A percentile compares a stretch with the other conserved stretches of the same genome.
phyloP scores from a whole-genome alignment of 1,140 invertebrate genomes.

The Drosophila sulfurigaster region DNA sequence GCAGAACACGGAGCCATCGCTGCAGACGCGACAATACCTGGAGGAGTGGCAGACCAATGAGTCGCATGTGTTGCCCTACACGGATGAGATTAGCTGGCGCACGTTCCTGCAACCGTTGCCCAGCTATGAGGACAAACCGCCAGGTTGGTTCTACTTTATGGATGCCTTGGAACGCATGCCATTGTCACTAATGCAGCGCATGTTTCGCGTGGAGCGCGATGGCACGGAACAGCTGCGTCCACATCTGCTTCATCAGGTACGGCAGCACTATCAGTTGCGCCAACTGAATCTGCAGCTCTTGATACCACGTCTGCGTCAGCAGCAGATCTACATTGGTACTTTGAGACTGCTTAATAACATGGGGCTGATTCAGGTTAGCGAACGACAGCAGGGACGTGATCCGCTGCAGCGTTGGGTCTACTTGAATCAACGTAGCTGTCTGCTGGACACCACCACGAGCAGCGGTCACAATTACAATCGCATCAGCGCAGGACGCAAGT shows the following conservation, averaged over 20 bases:
- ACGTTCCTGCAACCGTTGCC: conserved; percentile 91
- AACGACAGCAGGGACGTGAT: conserved; percentile 89
- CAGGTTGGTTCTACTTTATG: conserved; percentile 91
- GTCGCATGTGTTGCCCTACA: conserved; percentile 84
- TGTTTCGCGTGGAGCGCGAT: conserved; percentile 87
- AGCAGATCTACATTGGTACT: conserved; percentile 89
- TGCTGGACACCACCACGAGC: conserved; percentile 89
- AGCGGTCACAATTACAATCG: conserved; percentile 87
- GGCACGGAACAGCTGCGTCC: conserved; percentile 87
- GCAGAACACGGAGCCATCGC: conserved; percentile 75
- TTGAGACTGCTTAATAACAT: conserved; percentile 87
- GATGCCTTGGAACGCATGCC: conserved; percentile 91
- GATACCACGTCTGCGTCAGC: conserved; percentile 84
- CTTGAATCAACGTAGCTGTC: conserved; percentile 87
- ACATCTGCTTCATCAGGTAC: conserved; percentile 89
- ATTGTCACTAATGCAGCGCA: conserved; percentile 89
- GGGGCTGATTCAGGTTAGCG: conserved; percentile 88
- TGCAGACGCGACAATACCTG: conserved; percentile 58
- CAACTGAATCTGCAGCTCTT: conserved; percentile 57
- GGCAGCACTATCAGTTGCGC: conserved; percentile 88
- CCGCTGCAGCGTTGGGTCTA: conserved; percentile 88
- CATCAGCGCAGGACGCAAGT: conserved; percentile 87
- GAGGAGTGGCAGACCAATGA: conserved; percentile 84
- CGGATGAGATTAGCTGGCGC: conserved; percentile 88
- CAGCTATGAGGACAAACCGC: conserved; percentile 87